phyloP scores from a whole-genome alignment of 2,888 invertebrate genomes.

The Diarsia dahlii region DNA sequence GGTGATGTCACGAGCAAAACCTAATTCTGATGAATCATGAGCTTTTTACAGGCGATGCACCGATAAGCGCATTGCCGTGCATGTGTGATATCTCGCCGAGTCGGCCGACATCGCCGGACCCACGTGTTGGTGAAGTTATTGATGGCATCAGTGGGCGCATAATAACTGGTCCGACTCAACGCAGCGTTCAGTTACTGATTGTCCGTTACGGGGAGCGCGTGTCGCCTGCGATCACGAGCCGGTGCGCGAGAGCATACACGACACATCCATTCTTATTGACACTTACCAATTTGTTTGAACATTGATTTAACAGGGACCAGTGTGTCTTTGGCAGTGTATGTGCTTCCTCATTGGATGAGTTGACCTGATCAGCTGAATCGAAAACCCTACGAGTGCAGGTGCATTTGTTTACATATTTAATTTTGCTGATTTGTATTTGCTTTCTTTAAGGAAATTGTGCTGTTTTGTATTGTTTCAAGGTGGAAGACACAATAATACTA shows the following conservation, averaged over 20 bases:
- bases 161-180: slow-evolving; percentile 86
- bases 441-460: slow-evolving; percentile 58
- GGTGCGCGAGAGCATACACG: slow-evolving; percentile 85
- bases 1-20: slow-evolving; percentile 87
- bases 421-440: slow-evolving; percentile 69
- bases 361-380: slow-evolving; percentile 76
- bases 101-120: slow-evolving; percentile 77
- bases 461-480: slow-evolving; percentile 58
- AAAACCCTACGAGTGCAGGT: slow-evolving; percentile 84
- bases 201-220: slow-evolving; percentile 84
- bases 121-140: slow-evolving; percentile 88
- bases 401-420: slow-evolving; percentile 83
- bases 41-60: slow-evolving; percentile 88
- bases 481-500: slow-evolving; percentile 52
- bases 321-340: slow-evolving; percentile 82
- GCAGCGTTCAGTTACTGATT: slow-evolving; percentile 87
- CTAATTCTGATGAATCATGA: slow-evolving; percentile 88
- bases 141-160: slow-evolving; percentile 88
- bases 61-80: slow-evolving; percentile 84
- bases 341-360: slow-evolving; percentile 77
- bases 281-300: slow-evolving; percentile 72
- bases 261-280: slow-evolving; percentile 75
- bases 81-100: slow-evolving; percentile 79
- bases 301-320: slow-evolving; percentile 73
- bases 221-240: slow-evolving; percentile 77